Conservation (phyloP, 1,140 invertebrate genomes). For the Acromyrmex charruanus region DNA sequence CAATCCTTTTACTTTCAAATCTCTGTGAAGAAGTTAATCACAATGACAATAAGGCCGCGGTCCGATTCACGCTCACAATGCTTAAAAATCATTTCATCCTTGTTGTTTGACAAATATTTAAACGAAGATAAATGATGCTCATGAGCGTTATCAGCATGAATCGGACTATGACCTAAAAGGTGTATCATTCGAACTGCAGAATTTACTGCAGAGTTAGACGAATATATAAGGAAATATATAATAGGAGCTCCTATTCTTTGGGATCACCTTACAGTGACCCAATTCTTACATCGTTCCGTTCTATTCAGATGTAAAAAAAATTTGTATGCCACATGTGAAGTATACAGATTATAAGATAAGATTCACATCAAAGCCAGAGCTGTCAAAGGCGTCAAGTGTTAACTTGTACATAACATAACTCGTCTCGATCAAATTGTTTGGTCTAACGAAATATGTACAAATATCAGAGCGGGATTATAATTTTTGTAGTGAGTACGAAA, state of each 20-base stretch:
- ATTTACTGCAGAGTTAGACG: not conserved
- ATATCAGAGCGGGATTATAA: no score
- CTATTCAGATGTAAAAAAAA: constrained; percentile 22
- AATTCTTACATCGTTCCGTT: not conserved
- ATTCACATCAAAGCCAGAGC: not conserved
- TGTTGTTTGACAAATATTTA: no score
- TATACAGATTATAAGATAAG: not conserved
- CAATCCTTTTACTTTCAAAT: constrained; percentile 31
- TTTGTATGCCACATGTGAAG: not conserved
- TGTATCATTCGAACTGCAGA: not conserved
- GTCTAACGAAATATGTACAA: no score
- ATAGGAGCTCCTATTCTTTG: not conserved
- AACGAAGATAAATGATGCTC: no score
- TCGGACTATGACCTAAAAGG: no score
- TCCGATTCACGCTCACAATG: no score
- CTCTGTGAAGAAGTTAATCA: constrained; percentile 18
- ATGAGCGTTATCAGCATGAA: no score
- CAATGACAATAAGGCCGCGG: not conserved
- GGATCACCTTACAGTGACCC: not conserved
- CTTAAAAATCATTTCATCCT: no score
- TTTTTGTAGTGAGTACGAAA: no score
- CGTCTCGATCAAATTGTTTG: no score
- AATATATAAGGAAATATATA: constrained; percentile 1
- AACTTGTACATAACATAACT: no score
- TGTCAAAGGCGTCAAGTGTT: no score